These are phyloP conservation scores for Alces alces DNA, from an alignment of 2,113 vertebrate genomes.

Conservation along the genomic window DNA sequence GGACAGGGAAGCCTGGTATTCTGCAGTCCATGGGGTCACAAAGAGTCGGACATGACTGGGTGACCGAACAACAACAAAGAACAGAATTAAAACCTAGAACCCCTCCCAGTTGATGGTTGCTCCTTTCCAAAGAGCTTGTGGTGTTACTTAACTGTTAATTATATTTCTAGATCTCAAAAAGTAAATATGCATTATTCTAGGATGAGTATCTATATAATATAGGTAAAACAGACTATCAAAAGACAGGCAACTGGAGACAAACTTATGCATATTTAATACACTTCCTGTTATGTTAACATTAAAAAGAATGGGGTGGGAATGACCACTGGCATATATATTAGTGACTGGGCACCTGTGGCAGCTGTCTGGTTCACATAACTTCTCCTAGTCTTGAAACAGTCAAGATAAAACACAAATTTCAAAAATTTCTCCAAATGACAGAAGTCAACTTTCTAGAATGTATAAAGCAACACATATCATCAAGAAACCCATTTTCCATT, in stretches of 20 bases:
- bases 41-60: not conserved
- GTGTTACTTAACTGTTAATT: not conserved
- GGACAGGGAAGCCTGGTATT: not conserved
- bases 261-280: not conserved
- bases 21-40: not conserved
- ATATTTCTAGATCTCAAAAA: not conserved
- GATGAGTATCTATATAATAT: not conserved
- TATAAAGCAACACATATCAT: not conserved
- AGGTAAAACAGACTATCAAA: not conserved
- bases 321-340: not conserved
- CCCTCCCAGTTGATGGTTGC: not conserved
- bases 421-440: not conserved
- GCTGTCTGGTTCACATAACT: not conserved
- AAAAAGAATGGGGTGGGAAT: not conserved
- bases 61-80: not conserved
- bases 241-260: not conserved
- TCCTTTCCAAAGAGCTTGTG: not conserved
- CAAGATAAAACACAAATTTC: not conserved
- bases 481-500: not conserved
- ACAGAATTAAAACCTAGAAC: not conserved
- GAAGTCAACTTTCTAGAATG: not conserved
- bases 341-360: not conserved
- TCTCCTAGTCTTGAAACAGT: not conserved
- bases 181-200: not conserved
- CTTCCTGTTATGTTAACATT: not conserved